A percentile compares a stretch with the other conserved stretches of the same genome.
Evolutionary conservation across 2,888 invertebrate genomes (phyloP).

Genomic region (Strigamia transsilvanica): DNA sequence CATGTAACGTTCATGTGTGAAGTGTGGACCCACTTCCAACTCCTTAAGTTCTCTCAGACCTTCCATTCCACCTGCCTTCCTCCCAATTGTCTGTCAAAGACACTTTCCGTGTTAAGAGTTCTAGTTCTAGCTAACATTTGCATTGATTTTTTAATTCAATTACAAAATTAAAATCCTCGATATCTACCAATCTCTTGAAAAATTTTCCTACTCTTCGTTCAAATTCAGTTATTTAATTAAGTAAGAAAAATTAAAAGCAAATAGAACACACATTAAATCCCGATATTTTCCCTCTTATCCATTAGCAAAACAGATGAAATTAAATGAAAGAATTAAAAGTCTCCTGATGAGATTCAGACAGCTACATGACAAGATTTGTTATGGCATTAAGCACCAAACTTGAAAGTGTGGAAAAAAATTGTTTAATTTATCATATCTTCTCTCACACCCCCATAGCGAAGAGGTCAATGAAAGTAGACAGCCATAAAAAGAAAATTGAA

Average conservation of each 20-base stretch:
- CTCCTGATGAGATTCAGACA: slow-evolving; percentile 13
- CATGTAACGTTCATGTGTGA: too few relatives aligned
- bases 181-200: not conserved
- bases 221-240: slow-evolving; percentile 9
- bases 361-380: slow-evolving; percentile 21
- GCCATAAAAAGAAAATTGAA: slow-evolving; percentile 44
- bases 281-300: slow-evolving; percentile 11
- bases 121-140: too few relatives aligned
- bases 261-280: not conserved
- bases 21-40: too few relatives aligned
- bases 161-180: too few relatives aligned
- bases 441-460: not conserved
- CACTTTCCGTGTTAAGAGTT: too few relatives aligned
- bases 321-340: not conserved
- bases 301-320: not conserved
- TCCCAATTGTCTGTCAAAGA: too few relatives aligned
- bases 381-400: slow-evolving; percentile 22
- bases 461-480: slow-evolving; percentile 42
- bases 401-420: slow-evolving; percentile 16
- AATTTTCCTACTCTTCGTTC: not conserved
- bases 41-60: too few relatives aligned
- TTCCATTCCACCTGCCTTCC: too few relatives aligned
- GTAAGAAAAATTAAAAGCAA: not conserved
- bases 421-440: slow-evolving; percentile 26
- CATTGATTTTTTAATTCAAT: too few relatives aligned